phyloP scores from a whole-genome alignment of 2,888 invertebrate genomes.

The Acleris emargana region DNA sequence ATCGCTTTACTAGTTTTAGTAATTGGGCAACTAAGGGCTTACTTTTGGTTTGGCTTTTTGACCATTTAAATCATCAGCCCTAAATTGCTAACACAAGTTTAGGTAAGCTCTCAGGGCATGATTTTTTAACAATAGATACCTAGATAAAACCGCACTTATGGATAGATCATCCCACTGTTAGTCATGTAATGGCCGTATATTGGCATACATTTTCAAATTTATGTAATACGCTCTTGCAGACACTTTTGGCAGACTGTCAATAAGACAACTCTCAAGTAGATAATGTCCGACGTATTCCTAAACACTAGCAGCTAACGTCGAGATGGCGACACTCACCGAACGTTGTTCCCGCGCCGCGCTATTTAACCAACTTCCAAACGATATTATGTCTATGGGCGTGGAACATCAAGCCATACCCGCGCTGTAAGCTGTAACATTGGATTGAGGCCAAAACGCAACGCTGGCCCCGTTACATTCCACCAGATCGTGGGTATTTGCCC shows the following conservation, averaged over 20 bases:
- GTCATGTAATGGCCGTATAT: no score
- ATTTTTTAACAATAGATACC: no score
- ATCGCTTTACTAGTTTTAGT: no score
- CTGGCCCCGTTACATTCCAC: slow-evolving; percentile 69
- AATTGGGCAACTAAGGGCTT: no score
- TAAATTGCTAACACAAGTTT: no score
- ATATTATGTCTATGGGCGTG: slow-evolving; percentile 45
- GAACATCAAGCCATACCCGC: slow-evolving; percentile 56
- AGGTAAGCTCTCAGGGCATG: no score
- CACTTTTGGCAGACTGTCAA: background rate
- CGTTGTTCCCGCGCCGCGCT: slow-evolving; percentile 27
- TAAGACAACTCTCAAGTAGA: background rate
- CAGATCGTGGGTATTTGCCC: slow-evolving; percentile 35
- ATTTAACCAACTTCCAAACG: slow-evolving; percentile 39
- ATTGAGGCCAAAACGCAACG: slow-evolving; percentile 67
- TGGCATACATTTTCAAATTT: no score
- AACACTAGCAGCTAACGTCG: slow-evolving; percentile 9
- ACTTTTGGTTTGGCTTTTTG: no score
- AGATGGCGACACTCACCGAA: slow-evolving; percentile 22
- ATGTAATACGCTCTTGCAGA: background rate
- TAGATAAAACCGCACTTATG: no score
- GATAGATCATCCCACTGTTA: no score
- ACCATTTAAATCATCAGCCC: no score
- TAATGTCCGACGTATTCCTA: slow-evolving; percentile 10
- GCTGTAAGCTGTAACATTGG: slow-evolving; percentile 62